These are phyloP conservation scores for Tachystola acroxantha DNA, from an alignment of 2,888 invertebrate genomes.

Conservation along the genomic window DNA sequence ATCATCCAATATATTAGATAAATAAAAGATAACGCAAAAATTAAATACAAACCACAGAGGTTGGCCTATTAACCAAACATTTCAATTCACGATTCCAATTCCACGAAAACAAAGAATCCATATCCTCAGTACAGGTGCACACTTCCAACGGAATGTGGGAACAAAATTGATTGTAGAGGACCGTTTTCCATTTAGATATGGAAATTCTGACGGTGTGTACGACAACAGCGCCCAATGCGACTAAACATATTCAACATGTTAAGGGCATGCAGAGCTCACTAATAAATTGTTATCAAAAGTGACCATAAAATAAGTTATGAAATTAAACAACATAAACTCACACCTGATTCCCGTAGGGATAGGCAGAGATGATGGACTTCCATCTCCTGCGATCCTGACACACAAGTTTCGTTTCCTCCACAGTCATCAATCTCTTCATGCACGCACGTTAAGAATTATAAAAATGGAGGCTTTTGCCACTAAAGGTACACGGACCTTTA, in stretches of 20 bases:
- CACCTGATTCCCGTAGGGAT: too few relatives aligned
- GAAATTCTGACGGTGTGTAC: conserved; percentile 59
- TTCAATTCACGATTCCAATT: conserved; percentile 45
- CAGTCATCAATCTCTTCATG: too few relatives aligned
- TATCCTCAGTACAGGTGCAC: conserved; percentile 61
- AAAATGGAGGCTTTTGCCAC: too few relatives aligned
- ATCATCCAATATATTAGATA: too few relatives aligned
- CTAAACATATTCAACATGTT: conserved; percentile 47
- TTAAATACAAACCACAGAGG: background rate
- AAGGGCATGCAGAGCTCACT: conserved; percentile 22
- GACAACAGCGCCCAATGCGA: conserved; percentile 41
- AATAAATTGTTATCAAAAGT: too few relatives aligned
- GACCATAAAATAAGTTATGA: too few relatives aligned
- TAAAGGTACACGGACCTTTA: too few relatives aligned
- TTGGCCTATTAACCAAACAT: conserved; percentile 27
- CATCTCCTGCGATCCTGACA: too few relatives aligned
- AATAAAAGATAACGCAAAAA: conserved; percentile 3
- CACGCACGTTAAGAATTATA: too few relatives aligned
- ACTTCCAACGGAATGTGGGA: conserved; percentile 66
- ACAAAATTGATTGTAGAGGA: conserved; percentile 69
- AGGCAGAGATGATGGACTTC: too few relatives aligned
- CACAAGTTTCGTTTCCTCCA: too few relatives aligned
- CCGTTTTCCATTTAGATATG: conserved; percentile 75
- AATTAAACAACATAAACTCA: too few relatives aligned
- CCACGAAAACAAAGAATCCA: conserved; percentile 48